These are phyloP conservation scores for Hyphantria cunea DNA, from an alignment of 1,140 invertebrate genomes.

Conservation along the genomic window DNA sequence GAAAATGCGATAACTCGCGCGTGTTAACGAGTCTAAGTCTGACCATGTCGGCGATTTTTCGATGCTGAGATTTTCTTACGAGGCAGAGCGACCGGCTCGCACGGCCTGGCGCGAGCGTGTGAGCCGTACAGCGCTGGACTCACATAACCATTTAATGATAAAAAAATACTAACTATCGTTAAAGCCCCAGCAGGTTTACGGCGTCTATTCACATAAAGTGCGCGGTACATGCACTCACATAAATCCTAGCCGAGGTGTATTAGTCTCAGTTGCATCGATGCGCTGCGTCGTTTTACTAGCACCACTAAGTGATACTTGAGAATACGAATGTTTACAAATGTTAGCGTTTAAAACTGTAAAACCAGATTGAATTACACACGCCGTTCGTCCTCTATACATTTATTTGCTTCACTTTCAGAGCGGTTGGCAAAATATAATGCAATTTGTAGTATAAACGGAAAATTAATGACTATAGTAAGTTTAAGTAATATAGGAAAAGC, in stretches of 20 bases:
- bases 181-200: slow-evolving; percentile 64
- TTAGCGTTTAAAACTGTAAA: slow-evolving; percentile 43
- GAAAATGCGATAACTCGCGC: slow-evolving; percentile 47
- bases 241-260: slow-evolving; percentile 61
- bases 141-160: slow-evolving; percentile 62
- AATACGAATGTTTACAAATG: slow-evolving; percentile 42
- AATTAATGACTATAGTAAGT: slow-evolving; percentile 10
- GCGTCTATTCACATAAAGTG: slow-evolving; percentile 61
- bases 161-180: slow-evolving; percentile 75
- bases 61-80: slow-evolving; percentile 5
- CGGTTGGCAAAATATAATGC: slow-evolving; percentile 25
- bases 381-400: slow-evolving; percentile 31
- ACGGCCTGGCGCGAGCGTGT: not conserved
- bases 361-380: slow-evolving; percentile 42
- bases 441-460: slow-evolving; percentile 26
- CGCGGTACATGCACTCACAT: slow-evolving; percentile 58
- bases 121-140: slow-evolving; percentile 41
- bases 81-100: slow-evolving; percentile 14
- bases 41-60: slow-evolving; percentile 42
- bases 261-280: slow-evolving; percentile 50
- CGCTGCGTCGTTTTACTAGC: slow-evolving; percentile 39
- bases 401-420: slow-evolving; percentile 31
- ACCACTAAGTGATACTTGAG: slow-evolving; percentile 40
- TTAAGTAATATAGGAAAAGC: not conserved
- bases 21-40: slow-evolving; percentile 52